These are phyloP conservation scores for Irena cyanogastra DNA, from an alignment of 2,113 vertebrate species.

Conservation along the genomic window DNA sequence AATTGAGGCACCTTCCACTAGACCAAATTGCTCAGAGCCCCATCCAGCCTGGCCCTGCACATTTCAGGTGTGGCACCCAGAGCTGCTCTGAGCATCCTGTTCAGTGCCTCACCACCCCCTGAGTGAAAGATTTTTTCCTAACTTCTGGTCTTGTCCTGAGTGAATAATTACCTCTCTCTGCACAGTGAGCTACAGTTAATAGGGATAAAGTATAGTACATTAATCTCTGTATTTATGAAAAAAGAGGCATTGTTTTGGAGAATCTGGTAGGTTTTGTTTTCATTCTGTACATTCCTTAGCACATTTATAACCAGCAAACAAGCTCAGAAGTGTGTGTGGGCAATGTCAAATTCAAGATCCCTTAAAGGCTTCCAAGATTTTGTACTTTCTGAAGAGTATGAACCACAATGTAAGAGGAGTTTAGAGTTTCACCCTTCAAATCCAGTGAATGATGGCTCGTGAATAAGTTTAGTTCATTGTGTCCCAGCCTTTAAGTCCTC, in stretches of 20 bases:
- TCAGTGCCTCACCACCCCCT: neutral
- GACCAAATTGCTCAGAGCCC: neutral
- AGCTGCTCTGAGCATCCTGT: neutral
- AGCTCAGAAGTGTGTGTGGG: neutral
- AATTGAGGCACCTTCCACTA: neutral
- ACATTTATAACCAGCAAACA: neutral
- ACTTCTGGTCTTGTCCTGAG: neutral
- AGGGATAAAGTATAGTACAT: neutral
- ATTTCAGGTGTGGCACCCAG: neutral
- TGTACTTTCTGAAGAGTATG: neutral
- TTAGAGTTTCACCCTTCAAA: neutral
- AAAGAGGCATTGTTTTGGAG: neutral
- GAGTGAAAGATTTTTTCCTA: neutral
- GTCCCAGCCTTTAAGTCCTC: neutral
- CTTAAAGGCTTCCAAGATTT: neutral
- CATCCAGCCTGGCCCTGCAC: neutral
- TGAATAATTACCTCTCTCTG: neutral
- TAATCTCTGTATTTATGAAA: constrained; percentile 1
- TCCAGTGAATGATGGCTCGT: neutral
- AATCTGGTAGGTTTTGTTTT: neutral
- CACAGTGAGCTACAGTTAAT: neutral
- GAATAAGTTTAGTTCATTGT: neutral
- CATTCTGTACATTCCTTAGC: neutral
- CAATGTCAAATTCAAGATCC: neutral
- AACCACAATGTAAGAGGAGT: neutral